Conservation (phyloP, 2,888 invertebrate genomes). For the Cremastobaeus sp. region DNA sequence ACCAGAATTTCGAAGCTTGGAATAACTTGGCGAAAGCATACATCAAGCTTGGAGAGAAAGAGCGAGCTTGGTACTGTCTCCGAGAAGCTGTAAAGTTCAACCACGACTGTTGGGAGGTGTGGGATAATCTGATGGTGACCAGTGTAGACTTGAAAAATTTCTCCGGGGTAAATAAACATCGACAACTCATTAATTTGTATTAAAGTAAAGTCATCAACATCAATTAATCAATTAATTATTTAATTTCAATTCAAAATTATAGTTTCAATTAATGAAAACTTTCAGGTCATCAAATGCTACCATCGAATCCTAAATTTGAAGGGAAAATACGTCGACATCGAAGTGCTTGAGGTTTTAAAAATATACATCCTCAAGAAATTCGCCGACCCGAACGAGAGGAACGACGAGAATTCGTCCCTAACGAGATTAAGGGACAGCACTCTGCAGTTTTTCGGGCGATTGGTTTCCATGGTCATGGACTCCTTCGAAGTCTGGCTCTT, state of each 20-base stretch:
- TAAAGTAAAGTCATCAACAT: neutral
- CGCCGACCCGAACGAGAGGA: constrained; percentile 71
- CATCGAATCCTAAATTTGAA: constrained; percentile 92
- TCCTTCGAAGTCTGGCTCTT: constrained; percentile 89
- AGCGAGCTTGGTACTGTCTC: constrained; percentile 89
- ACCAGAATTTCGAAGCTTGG: constrained; percentile 96
- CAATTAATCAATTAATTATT: neutral
- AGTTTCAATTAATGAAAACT: constrained; percentile 32
- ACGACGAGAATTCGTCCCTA: constrained; percentile 79
- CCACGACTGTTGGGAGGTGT: constrained; percentile 95
- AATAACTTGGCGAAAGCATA: constrained; percentile 97
- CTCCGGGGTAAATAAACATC: constrained; percentile 83
- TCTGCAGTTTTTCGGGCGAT: constrained; percentile 85
- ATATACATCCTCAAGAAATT: constrained; percentile 84
- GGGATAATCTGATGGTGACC: constrained; percentile 96
- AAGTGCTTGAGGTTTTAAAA: constrained; percentile 86
- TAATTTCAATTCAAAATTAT: neutral
- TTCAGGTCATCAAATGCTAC: constrained; percentile 86
- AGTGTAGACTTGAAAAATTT: constrained; percentile 92
- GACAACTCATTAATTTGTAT: neutral
- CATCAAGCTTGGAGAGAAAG: constrained; percentile 90
- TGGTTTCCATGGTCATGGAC: constrained; percentile 84
- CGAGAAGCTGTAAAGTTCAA: constrained; percentile 94
- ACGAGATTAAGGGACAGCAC: constrained; percentile 79
- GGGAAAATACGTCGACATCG: constrained; percentile 87